Base-by-base conservation (phyloP, 2,888 invertebrate genomes). In the Drosophila ezoana region DNA sequence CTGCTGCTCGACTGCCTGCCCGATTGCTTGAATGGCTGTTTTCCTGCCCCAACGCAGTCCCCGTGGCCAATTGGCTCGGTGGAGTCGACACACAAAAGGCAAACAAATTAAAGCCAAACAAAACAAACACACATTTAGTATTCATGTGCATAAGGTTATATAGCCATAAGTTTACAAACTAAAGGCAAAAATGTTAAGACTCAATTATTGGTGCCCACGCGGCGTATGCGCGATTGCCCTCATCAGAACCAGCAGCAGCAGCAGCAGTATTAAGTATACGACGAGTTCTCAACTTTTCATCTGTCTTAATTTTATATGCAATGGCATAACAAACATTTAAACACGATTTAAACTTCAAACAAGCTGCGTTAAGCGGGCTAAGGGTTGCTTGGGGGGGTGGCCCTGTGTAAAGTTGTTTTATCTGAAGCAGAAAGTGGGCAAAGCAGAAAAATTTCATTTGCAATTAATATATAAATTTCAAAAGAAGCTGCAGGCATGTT, bases 391-490 rank as follows among this genome's bases (percentile, higher is more conserved):
- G 16, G 41, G 16, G 41, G 41, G 47, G 40, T n/a, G 45, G 43
- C 57, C 11, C 16, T 10, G 53, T 49, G 4, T 16, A 71, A 81
- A 70, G 57, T 63, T 86, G 9, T 47, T 60, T 63, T 52, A 59
- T 72, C 49, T 20, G 56, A 35, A 13, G 20, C 38, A 43, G 59
- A 53, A 68, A 54, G 71, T 63, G 62, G 64, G 69, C 49, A 40
- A 49, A 47, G 43, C 45, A 41, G 44, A 41, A 63, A 69, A 75
- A 70, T 78, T 78, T 68, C 66, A 76, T 82, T 78, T 78, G 79
- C 78, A 78, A 87, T 78, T 84, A 78, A 69, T 68, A 70, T 53
- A 72, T 53, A 77, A 77, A 64, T 78, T 72, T 71, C 37, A 53
- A 53, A 77, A 52, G 74, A 57, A 67, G 63, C 74, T 74, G 73